Percentiles rank a stretch among this genome's conserved stretches.
These are phyloP conservation scores for Gila robusta DNA, from an alignment of 2,797 vertebrate genomes.

Conservation along the genomic window DNA sequence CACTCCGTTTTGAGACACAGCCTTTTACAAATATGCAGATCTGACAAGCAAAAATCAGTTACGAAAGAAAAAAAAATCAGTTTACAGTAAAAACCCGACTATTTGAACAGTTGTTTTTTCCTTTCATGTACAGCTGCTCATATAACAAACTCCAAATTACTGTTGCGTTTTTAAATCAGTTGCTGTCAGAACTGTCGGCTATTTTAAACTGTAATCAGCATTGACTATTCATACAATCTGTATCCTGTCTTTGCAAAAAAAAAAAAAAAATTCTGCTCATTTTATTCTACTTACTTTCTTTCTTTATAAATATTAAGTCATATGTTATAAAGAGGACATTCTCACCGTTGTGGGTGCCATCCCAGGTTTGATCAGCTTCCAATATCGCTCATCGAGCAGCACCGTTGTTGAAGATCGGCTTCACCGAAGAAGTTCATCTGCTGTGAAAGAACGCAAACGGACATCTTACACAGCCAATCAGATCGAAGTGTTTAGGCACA, in stretches of 20 bases:
- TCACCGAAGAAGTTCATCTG: conserved; percentile 31
- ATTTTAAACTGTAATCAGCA: conserved; percentile 12
- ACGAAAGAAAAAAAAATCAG: neutral
- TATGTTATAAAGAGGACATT: conserved; percentile 6
- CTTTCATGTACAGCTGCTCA: neutral
- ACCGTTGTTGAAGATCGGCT: conserved; percentile 40
- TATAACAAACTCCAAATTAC: neutral
- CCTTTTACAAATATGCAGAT: neutral
- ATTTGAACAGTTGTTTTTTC: neutral
- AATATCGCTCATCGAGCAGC: conserved; percentile 48
- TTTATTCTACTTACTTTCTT: neutral
- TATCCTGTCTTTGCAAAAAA: neutral
- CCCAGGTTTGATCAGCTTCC: conserved; percentile 56
- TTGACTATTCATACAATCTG: conserved; percentile 15
- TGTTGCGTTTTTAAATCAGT: neutral
- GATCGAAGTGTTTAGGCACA: neutral
- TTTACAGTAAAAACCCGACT: neutral
- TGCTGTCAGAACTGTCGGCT: conserved; percentile 13
- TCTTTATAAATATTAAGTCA: neutral
- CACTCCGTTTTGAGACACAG: neutral
- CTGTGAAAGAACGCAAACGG: conserved; percentile 41
- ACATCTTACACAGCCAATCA: conserved; percentile 48
- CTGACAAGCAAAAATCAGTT: neutral
- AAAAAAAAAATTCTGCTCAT: neutral
- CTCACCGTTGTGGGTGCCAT: conserved; percentile 67